Evolutionary conservation across 2,113 vertebrate species (phyloP).

Genomic region (Acinonyx jubatus): DNA sequence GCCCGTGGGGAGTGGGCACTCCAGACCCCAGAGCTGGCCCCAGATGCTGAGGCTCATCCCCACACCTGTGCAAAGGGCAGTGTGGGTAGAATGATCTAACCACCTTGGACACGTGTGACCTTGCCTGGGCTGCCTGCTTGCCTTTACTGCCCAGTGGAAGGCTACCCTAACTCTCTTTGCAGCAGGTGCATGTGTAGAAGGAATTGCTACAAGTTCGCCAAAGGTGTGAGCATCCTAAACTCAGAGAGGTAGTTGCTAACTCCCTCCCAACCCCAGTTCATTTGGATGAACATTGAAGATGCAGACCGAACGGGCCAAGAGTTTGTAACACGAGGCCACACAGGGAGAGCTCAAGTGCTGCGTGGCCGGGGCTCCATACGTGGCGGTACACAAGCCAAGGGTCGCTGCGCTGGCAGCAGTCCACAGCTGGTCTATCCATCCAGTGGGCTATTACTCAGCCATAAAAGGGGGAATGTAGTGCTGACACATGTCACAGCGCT

Average conservation of each 20-base stretch:
- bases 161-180: neutral
- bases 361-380: neutral
- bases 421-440: neutral
- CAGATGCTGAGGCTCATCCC: rapidly evolving
- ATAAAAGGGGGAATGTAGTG: neutral
- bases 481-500: rapidly evolving
- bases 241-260: neutral
- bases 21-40: too few relatives aligned
- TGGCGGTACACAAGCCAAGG: rapidly evolving
- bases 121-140: too few relatives aligned
- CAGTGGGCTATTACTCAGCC: neutral
- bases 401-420: rapidly evolving
- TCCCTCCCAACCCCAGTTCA: neutral
- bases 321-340: rapidly evolving
- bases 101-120: neutral
- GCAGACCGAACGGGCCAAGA: neutral
- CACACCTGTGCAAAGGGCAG: neutral
- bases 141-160: neutral
- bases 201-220: neutral
- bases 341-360: neutral
- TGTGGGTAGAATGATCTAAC: rapidly evolving
- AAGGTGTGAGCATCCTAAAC: neutral
- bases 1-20: rapidly evolving
- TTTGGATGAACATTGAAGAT: neutral
- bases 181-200: rapidly evolving